A percentile compares a stretch with the other conserved stretches of the same genome.
Conservation (phyloP, 1,140 invertebrate species). For the Drosophila aff. region DNA sequence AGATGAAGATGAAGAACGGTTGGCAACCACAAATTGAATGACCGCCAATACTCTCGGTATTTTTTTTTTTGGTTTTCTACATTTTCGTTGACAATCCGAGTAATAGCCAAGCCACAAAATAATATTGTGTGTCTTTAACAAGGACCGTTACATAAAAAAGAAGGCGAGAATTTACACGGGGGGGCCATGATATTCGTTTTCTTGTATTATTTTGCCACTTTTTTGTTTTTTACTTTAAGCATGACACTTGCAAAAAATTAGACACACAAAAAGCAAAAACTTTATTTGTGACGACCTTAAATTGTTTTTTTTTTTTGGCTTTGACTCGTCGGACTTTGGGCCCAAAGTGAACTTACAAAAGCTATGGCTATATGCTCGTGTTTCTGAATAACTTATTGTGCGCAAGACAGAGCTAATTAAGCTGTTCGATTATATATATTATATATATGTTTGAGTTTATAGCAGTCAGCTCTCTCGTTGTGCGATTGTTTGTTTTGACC, state of each 20-base stretch:
- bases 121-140: slow-evolving; percentile 44
- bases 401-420: slow-evolving; percentile 64
- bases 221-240: slow-evolving; percentile 34
- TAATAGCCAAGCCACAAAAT: slow-evolving; percentile 31
- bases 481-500: slow-evolving; percentile 38
- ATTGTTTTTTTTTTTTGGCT: slow-evolving; percentile 71
- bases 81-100: slow-evolving; percentile 4
- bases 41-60: slow-evolving; percentile 17
- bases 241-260: slow-evolving; percentile 48
- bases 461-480: slow-evolving; percentile 30
- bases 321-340: slow-evolving; percentile 59
- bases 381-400: slow-evolving; percentile 35
- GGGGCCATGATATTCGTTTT: slow-evolving; percentile 13
- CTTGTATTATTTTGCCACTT: slow-evolving; percentile 19
- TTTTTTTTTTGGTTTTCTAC: neutral
- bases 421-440: slow-evolving; percentile 51
- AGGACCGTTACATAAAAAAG: slow-evolving; percentile 76
- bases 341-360: slow-evolving; percentile 15
- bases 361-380: slow-evolving; percentile 16
- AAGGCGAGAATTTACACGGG: slow-evolving; percentile 23
- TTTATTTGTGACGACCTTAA: slow-evolving; percentile 70
- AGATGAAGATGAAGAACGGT: slow-evolving; percentile 27
- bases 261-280: slow-evolving; percentile 31
- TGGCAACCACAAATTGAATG: slow-evolving; percentile 37
- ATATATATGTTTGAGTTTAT: neutral